Evolutionary conservation across 2,113 vertebrate species (phyloP), one percentile per base, ranked within the genome.

Genomic region (Galbula dea): DNA sequence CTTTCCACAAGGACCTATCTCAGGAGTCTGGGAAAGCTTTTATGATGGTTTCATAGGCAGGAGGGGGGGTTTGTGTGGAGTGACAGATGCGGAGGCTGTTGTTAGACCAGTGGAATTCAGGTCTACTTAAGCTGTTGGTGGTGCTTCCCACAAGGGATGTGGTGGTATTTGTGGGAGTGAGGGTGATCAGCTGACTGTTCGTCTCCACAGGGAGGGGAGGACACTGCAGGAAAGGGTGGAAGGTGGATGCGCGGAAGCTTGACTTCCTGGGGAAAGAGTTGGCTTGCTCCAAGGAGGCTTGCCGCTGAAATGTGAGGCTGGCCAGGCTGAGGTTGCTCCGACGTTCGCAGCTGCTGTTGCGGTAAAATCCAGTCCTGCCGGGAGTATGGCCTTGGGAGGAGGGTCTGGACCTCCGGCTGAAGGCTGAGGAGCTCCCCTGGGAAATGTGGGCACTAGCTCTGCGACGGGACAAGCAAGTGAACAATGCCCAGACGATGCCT

Each of bases 241-340:
- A 99, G 26, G 99, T 99, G 13, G 99, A 99, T 0, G 98, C 98
- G 6, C 98, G 97, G 96, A 99, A 99, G 94, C 98, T 99, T 65
- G 98, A 97, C 96, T 99, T 99, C 73, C 99, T 98, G 15, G 98
- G 98, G 57, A 98, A 98, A 10, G 98, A 98, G 77, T 99, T 99
- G 8, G 97, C 95, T 75, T 98, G 98, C 41, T 99, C 99, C 55
- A 98, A 93, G 48, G 98, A 98, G 3, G 98, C 97, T 91, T 99
- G 99, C 4, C 98, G 97, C 94, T 99, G 99, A 96, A 99, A 99
- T 43, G 98, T 99, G 91, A 99, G 98, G 21, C 98, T 99, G 90
- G 99, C 98, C 96, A 99, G 96, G 93, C 99, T 99, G 93, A 99
- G 99, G 97, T 99, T 99, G 97, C 99, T 99, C 9, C 99, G 98